These are phyloP conservation scores for Darwinula stevensoni DNA, from an alignment of 2,888 invertebrate genomes.

Conservation along the genomic window DNA sequence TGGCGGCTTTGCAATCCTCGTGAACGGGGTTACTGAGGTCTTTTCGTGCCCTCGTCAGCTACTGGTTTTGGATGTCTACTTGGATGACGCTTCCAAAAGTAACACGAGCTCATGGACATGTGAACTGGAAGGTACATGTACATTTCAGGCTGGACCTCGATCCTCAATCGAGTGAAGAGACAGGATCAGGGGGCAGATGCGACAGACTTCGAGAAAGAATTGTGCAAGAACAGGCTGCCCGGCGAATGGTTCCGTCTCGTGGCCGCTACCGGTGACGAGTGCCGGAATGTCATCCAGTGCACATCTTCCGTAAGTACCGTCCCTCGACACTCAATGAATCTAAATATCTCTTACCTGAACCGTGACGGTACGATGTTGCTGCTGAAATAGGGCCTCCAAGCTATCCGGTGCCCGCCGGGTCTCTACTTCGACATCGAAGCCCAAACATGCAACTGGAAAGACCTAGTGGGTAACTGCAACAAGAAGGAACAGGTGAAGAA, in stretches of 20 bases:
- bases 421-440: slow-evolving; percentile 76
- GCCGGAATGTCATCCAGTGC: slow-evolving; percentile 81
- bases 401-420: slow-evolving; percentile 71
- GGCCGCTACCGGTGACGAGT: slow-evolving; percentile 65
- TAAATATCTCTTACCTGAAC: slow-evolving; percentile 12
- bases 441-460: slow-evolving; percentile 84
- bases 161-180: too few relatives aligned
- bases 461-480: slow-evolving; percentile 72
- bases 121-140: too few relatives aligned
- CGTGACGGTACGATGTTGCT: too few relatives aligned
- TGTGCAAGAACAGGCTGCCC: slow-evolving; percentile 79
- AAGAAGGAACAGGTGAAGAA: slow-evolving; percentile 63
- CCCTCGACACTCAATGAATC: slow-evolving; percentile 3
- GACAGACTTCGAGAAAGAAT: slow-evolving; percentile 56
- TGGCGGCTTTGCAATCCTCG: too few relatives aligned
- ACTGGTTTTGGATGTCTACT: too few relatives aligned
- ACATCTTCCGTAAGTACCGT: slow-evolving; percentile 38
- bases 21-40: too few relatives aligned
- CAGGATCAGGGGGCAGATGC: slow-evolving; percentile 24
- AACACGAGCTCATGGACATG: too few relatives aligned
- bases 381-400: slow-evolving; percentile 81
- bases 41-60: too few relatives aligned
- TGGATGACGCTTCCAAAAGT: too few relatives aligned
- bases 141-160: too few relatives aligned
- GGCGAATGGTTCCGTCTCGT: slow-evolving; percentile 81